phyloP scores from a whole-genome alignment of 2,888 invertebrate species.

The Drosophila paranaensis region DNA sequence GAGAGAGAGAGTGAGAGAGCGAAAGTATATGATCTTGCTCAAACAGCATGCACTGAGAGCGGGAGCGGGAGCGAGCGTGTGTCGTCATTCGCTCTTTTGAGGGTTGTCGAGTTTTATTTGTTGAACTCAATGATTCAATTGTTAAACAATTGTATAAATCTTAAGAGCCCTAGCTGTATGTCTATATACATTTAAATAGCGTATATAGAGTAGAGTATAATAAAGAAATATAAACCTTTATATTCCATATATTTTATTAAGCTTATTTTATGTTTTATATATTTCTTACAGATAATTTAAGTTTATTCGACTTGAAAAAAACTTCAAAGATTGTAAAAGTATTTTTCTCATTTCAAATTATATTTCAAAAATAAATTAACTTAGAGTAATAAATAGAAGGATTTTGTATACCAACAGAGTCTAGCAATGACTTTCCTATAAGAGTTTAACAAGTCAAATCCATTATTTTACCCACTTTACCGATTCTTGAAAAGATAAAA shows the following conservation, averaged over 20 bases:
- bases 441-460: background rate
- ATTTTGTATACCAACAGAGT: too few species aligned
- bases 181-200: background rate
- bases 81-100: conserved; percentile 20
- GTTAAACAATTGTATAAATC: conserved; percentile 2
- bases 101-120: conserved; percentile 42
- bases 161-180: background rate
- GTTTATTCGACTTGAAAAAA: background rate
- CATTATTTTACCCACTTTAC: background rate
- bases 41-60: background rate
- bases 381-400: background rate
- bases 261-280: background rate
- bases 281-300: background rate
- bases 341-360: background rate
- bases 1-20: conserved; percentile 5
- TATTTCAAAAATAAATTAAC: background rate
- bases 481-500: conserved; percentile 3
- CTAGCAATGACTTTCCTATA: too few species aligned
- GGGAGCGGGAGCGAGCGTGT: background rate
- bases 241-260: too few species aligned
- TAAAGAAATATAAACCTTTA: too few species aligned
- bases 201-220: background rate
- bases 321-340: background rate
- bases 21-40: conserved; percentile 27
- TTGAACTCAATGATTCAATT: conserved; percentile 11